Conservation (phyloP, 2,797 vertebrate genomes). For the Acrossocheilus wenchowensis region DNA sequence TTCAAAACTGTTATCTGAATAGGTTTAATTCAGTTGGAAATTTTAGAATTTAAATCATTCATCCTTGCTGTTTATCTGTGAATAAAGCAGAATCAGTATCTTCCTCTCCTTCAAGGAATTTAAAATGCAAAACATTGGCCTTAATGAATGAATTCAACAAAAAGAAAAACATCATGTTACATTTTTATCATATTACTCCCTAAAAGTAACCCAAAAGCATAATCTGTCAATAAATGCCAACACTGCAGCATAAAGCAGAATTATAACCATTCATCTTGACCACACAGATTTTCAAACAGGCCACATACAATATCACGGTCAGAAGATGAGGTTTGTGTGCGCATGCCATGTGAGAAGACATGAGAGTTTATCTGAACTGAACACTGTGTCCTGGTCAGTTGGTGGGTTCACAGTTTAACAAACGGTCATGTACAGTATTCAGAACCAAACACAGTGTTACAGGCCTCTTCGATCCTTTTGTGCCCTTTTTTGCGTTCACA, state of each 20-base stretch:
- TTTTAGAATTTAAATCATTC: background rate
- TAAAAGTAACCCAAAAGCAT: background rate
- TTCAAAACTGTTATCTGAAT: background rate
- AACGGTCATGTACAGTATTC: conserved; percentile 33
- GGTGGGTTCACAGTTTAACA: background rate
- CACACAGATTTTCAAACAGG: background rate
- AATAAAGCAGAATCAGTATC: background rate
- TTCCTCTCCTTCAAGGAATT: no score
- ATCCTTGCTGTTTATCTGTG: background rate
- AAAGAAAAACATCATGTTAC: background rate
- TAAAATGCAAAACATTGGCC: background rate
- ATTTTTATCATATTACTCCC: background rate
- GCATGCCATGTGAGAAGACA: conserved; percentile 1
- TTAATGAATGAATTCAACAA: background rate
- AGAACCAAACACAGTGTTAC: background rate
- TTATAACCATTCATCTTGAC: background rate
- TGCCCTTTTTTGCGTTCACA: conserved; percentile 1
- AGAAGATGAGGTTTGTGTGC: background rate
- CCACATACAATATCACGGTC: background rate
- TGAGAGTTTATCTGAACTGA: conserved; percentile 26
- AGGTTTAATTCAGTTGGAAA: background rate
- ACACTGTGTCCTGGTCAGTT: conserved; percentile 31
- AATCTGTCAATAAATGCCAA: background rate
- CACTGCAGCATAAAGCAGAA: background rate
- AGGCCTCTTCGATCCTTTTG: conserved; percentile 17